Percentiles rank a stretch among this genome's conserved stretches.
Conservation (phyloP, 2,113 vertebrate genomes). For the Paramisgurnus dabryanus region DNA sequence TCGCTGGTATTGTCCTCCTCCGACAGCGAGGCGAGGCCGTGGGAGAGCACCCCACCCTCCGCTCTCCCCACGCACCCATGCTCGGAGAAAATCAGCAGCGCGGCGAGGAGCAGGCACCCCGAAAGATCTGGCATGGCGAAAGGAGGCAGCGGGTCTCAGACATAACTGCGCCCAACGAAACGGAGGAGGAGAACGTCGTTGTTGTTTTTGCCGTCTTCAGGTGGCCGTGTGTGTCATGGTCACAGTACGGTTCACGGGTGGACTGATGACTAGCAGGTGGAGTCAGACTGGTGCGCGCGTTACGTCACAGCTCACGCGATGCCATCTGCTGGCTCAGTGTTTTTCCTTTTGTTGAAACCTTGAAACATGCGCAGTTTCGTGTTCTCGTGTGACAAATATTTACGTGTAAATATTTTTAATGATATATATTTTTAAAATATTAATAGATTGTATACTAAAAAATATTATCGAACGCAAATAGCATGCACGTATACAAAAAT, state of each 20-base stretch:
- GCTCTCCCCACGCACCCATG: slow-evolving; percentile 42
- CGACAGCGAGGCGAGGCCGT: slow-evolving; percentile 43
- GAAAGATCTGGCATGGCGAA: slow-evolving; percentile 54
- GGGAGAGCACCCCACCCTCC: slow-evolving; percentile 41
- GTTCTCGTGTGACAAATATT: neutral
- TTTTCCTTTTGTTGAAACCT: slow-evolving; percentile 4
- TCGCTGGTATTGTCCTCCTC: slow-evolving; percentile 63
- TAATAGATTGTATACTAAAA: no score
- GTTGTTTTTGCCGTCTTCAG: slow-evolving; percentile 18
- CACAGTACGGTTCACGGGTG: slow-evolving; percentile 15
- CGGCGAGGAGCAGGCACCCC: slow-evolving; percentile 47
- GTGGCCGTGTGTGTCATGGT: slow-evolving; percentile 25
- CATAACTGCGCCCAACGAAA: slow-evolving; percentile 54
- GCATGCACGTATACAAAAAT: no score
- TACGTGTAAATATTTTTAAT: no score
- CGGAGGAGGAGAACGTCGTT: neutral
- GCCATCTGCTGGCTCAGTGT: slow-evolving; percentile 36
- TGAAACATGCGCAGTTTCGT: neutral
- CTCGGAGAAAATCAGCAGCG: slow-evolving; percentile 48
- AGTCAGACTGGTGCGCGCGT: slow-evolving; percentile 29
- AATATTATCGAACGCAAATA: no score
- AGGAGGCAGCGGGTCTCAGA: slow-evolving; percentile 47
- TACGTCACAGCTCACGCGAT: slow-evolving; percentile 20
- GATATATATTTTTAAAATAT: no score
- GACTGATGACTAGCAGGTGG: neutral